Percentiles rank a stretch among this genome's conserved stretches.
Conservation (phyloP, 30 jellyfish, hydroid and myxozoan genomes). For the Rhopilema esculentum region DNA sequence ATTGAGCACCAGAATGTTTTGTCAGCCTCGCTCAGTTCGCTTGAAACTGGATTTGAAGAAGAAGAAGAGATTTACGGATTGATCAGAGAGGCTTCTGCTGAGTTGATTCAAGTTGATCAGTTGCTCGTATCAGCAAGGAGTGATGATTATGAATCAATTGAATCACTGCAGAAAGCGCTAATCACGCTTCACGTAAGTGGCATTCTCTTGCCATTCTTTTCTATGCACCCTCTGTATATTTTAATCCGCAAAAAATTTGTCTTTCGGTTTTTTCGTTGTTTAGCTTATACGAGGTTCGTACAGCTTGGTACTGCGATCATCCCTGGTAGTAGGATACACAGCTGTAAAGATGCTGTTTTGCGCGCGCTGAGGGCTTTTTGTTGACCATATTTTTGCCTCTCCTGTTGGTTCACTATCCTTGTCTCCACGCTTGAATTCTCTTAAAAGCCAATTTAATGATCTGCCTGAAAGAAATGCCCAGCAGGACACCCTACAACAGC, state of each 20-base stretch:
- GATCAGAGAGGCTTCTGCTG: constrained; percentile 58
- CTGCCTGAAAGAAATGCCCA: background rate
- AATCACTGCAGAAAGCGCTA: constrained; percentile 49
- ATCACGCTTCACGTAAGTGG: constrained; percentile 38
- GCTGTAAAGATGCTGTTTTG: background rate
- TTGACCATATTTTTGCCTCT: background rate
- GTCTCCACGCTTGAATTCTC: background rate
- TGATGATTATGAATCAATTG: constrained; percentile 45
- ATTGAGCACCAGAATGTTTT: constrained; percentile 22
- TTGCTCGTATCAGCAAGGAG: constrained; percentile 39
- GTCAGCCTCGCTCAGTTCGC: constrained; percentile 56
- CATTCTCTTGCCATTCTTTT: background rate
- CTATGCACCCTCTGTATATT: background rate
- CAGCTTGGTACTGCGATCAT: too few relatives aligned
- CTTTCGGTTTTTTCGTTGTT: too few relatives aligned
- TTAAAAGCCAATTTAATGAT: background rate
- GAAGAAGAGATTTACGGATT: constrained; percentile 52
- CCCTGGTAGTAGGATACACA: background rate
- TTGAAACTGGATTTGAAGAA: constrained; percentile 41
- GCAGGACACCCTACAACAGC: background rate
- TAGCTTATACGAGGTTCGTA: too few relatives aligned
- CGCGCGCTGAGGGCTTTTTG: background rate
- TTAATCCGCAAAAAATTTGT: too few relatives aligned
- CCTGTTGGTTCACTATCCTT: background rate
- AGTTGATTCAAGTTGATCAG: constrained; percentile 38